phyloP scores from a whole-genome alignment of 2,797 vertebrate genomes.

The Nothura maculosa region DNA sequence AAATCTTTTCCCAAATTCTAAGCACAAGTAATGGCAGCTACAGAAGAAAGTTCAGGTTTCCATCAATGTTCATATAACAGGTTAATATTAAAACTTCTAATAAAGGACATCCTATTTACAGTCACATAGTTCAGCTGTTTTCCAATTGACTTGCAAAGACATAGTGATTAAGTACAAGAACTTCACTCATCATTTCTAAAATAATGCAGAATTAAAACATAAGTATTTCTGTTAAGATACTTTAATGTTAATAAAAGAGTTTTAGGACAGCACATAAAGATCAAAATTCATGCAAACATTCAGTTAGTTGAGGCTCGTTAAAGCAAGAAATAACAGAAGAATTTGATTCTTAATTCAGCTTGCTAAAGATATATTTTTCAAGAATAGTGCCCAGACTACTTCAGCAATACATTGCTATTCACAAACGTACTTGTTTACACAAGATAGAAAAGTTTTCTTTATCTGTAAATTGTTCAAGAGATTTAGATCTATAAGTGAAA shows the following conservation, averaged over 20 bases:
- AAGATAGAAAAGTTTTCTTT: neutral
- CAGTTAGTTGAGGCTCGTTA: neutral
- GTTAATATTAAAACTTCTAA: neutral
- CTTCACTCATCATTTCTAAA: neutral
- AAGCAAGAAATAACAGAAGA: neutral
- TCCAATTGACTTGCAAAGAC: neutral
- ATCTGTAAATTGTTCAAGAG: neutral
- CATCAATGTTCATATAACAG: neutral
- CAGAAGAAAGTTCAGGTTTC: neutral
- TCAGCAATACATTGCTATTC: neutral
- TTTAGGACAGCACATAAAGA: neutral
- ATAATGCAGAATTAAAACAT: neutral
- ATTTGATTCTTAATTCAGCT: neutral
- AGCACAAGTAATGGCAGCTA: neutral
- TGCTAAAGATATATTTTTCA: neutral
- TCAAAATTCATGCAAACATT: neutral
- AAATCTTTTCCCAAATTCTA: neutral
- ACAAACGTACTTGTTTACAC: neutral
- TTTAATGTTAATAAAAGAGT: neutral
- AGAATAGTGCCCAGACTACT: neutral
- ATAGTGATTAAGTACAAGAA: neutral
- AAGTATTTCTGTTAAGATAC: neutral
- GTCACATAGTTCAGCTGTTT: neutral
- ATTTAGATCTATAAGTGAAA: neutral
- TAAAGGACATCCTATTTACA: neutral